Evolutionary conservation across 2,113 vertebrate species (phyloP).

Genomic region (Danio rerio): GRCz12tu NC_133176.1:38190501-38191000

Average conservation of each 20-base stretch:
- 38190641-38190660: neutral
- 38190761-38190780: slow-evolving; percentile 20
- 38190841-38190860: slow-evolving; percentile 59
- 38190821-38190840: slow-evolving; percentile 54
- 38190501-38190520: too few species aligned
- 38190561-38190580: too few species aligned
- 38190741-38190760: neutral
- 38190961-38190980: slow-evolving; percentile 29
- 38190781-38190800: slow-evolving; percentile 64
- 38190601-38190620: neutral
- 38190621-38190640: neutral
- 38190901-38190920: slow-evolving; percentile 30
- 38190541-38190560: too few species aligned
- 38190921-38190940: slow-evolving; percentile 41
- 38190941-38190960: slow-evolving; percentile 43
- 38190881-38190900: slow-evolving; percentile 67
- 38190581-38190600: too few species aligned
- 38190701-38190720: slow-evolving; percentile 9
- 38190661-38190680: neutral
- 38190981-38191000: slow-evolving; percentile 14
- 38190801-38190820: slow-evolving; percentile 62
- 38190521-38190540: too few species aligned
- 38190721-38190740: slow-evolving; percentile 12
- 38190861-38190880: slow-evolving; percentile 66
- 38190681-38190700: neutral